phyloP scores from a whole-genome alignment of 2,797 vertebrate species.

The Anabas testudineus region DNA sequence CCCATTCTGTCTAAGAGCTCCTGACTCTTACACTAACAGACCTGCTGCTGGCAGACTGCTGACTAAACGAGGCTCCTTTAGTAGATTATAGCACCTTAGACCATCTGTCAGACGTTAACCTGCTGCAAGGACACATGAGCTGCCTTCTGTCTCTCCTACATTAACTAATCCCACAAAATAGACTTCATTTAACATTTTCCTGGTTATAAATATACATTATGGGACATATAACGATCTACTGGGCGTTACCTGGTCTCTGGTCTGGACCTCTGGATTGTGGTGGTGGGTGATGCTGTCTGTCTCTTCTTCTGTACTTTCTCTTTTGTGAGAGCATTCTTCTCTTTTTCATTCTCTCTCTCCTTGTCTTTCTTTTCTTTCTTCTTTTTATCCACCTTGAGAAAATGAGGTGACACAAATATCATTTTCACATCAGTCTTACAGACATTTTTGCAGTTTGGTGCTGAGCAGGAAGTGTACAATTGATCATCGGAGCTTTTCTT shows the following conservation, averaged over 20 bases:
- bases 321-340: conserved; percentile 90
- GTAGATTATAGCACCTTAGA: conserved; percentile 32
- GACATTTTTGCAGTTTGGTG: too few relatives aligned
- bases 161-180: neutral
- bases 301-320: conserved; percentile 91
- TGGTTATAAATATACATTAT: neutral
- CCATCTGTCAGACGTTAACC: conserved; percentile 60
- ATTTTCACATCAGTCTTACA: too few relatives aligned
- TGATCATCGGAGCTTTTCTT: too few relatives aligned
- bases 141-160: neutral
- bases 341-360: conserved; percentile 94
- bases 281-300: conserved; percentile 66
- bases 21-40: conserved; percentile 1
- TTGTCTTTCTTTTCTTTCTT: conserved; percentile 99
- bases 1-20: conserved; percentile 24
- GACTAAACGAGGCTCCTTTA: conserved; percentile 36
- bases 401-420: conserved; percentile 18
- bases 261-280: conserved; percentile 70
- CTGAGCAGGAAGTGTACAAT: too few relatives aligned
- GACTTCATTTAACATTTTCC: neutral
- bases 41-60: conserved; percentile 24
- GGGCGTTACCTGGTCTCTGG: conserved; percentile 80
- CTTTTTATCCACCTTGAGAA: conserved; percentile 85
- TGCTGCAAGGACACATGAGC: conserved; percentile 30
- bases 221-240: neutral